Base-by-base conservation (phyloP, 2,888 invertebrate genomes). In the Amphipoea oculea region DNA sequence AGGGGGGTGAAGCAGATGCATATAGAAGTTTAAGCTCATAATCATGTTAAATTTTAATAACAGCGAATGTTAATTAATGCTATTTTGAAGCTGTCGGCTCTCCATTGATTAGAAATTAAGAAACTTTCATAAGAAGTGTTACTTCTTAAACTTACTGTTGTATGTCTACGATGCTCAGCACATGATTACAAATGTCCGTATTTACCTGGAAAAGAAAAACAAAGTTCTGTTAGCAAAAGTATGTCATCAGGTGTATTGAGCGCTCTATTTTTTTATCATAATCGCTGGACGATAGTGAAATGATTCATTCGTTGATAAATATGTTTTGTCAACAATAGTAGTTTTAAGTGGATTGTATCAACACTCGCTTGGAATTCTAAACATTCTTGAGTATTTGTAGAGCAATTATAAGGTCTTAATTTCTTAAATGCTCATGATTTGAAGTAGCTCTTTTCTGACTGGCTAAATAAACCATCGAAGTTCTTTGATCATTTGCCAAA, bases 191-290 rank as follows among this genome's bases (percentile, higher is more conserved):
- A 76, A 65, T 76, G 73, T 76, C 72, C 70, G 72, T 75, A 85
- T 78, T 89, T 91, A 91, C 91, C 91, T 91, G 91, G 77, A 90
- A 90, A 77, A 86, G 81, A 83, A 87, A 86, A 88, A 87, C 75
- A 84, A 83, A 85, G 84, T 89, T 78, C 83, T 87, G 78, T 85
- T 78, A 88, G 83, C 72, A 73, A 81, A 86, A 87, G 86, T 88
- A 72, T 88, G 88, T 89, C 89, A 91, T 87, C 86, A 82, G 45
- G 63, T 84, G 71, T 77, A 88, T 71, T 75, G 82, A 76, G 76
- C 74, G 86, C 65, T 83, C 85, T 71, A 88, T 79, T 88, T 90
- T 51, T 75, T 81, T 89, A 89, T 90, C 89, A 71, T 76, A 79
- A 84, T 87, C 82, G 73, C 70, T 9, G 45, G 36, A 75, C 78